phyloP scores from a whole-genome alignment of 2,113 vertebrate genomes.

The Zosterops japonicus region DNA sequence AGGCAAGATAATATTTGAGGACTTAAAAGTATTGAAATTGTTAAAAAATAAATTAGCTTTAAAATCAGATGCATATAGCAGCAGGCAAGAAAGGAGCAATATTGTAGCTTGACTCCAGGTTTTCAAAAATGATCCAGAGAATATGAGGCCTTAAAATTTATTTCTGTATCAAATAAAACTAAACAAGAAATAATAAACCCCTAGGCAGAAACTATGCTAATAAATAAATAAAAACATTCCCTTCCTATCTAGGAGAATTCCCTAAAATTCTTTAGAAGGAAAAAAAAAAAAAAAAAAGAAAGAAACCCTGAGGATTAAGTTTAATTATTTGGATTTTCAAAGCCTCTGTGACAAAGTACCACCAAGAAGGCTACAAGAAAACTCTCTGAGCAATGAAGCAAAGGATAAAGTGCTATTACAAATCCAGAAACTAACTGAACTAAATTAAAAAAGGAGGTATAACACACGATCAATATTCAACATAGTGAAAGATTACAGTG shows the following conservation, averaged over 20 bases:
- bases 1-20: slow-evolving; percentile 9
- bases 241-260: neutral
- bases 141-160: neutral
- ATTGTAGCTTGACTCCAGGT: neutral
- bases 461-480: neutral
- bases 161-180: slow-evolving; percentile 11
- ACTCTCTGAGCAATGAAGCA: neutral
- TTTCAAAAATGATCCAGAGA: neutral
- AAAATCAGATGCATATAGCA: neutral
- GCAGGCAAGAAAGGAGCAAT: neutral
- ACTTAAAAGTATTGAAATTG: neutral
- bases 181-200: neutral
- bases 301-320: neutral
- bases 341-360: neutral
- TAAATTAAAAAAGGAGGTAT: neutral
- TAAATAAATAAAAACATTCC: neutral
- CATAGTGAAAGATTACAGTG: neutral
- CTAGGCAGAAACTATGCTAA: neutral
- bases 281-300: neutral
- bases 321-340: slow-evolving; percentile 38
- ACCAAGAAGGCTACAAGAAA: neutral
- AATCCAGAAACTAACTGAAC: neutral
- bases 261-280: neutral
- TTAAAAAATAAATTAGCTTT: slow-evolving; percentile 41
- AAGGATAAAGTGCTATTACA: neutral